phyloP scores from a whole-genome alignment of 1,140 invertebrate species.

The Drosophila pallidifrons region DNA sequence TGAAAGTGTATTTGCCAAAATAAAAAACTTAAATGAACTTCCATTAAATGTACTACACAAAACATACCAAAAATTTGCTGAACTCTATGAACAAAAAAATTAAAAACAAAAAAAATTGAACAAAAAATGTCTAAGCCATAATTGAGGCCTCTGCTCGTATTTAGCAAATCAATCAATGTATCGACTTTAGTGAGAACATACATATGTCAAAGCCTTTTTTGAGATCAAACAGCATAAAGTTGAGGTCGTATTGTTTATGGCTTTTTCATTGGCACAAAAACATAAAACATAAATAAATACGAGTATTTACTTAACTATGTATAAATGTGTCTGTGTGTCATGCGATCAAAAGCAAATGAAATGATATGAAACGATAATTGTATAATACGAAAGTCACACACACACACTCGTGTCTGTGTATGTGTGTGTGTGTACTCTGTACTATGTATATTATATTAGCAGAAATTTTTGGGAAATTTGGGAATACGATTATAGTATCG shows the following conservation, averaged over 20 bases:
- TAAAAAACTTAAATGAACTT: slow-evolving; percentile 44
- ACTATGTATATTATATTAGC: slow-evolving; percentile 19
- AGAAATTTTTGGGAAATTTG: slow-evolving; percentile 41
- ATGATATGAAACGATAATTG: slow-evolving; percentile 42
- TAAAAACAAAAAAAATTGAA: slow-evolving; percentile 12
- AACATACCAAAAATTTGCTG: slow-evolving; percentile 69
- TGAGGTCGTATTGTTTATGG: slow-evolving; percentile 20
- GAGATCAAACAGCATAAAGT: background rate
- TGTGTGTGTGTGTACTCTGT: slow-evolving; percentile 2
- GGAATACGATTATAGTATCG: slow-evolving; percentile 14
- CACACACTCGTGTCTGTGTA: background rate
- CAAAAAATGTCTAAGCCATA: background rate
- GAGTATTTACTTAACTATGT: slow-evolving; percentile 26
- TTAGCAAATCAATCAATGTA: slow-evolving; percentile 16
- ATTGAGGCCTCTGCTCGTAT: background rate
- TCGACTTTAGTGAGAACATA: background rate
- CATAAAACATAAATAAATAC: slow-evolving; percentile 24
- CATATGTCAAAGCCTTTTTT: background rate
- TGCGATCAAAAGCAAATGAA: slow-evolving; percentile 12
- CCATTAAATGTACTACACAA: slow-evolving; percentile 44
- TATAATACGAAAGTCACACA: slow-evolving; percentile 53
- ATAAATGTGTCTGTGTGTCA: slow-evolving; percentile 11
- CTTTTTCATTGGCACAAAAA: slow-evolving; percentile 19
- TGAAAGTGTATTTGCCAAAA: slow-evolving; percentile 20
- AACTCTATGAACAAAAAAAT: slow-evolving; percentile 49